Evolutionary conservation across 1,140 invertebrate species (phyloP), one percentile per base, ranked within the genome.

Genomic region (Agrilus planipennis): DNA sequence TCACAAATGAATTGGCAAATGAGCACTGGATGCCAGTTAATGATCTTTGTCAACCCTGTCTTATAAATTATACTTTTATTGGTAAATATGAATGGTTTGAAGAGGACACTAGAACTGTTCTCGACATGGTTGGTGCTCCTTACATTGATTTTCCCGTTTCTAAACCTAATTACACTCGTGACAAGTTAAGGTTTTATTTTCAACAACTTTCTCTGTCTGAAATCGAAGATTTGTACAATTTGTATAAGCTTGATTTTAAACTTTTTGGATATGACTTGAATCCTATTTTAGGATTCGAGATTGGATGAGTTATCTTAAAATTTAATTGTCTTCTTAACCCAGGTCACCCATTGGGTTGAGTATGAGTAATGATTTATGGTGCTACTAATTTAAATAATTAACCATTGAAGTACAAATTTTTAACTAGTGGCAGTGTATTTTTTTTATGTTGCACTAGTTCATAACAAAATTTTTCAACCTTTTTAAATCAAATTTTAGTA

Each of bases 11-110:
- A 49, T 45, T 64, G 50, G 65, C 72, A 44, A 91, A 91, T 59
- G 89, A 93, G 55, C 91, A 95, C 55, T 94, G 90, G 90, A 75
- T 77, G 54, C 77, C 86, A 0, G 81, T 89, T 44, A 69, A 75
- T 42, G 75, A 81, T 34, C 64, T 93, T 6, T 95, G 91, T 58
- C 77, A 84, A 55, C 89, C 89, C 0, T 95, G 91, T 60, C 59
- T 71, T 11, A 72, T 94, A 32, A 79, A 84, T 54, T 95, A 92
- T 63, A 84, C 89, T 58, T 77, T 90, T 56, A 78, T 94, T 40
- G 89, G 89, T 63, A 79, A 79, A 70, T 80, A 79, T 60, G 77
- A 79, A 56, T 80, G 78, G 0, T 58, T 89, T 4, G 58, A 76
- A 23, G 75, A 78, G 41, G 82, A 88, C 61, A 74, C 77, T 0